Conservation (phyloP, 2,113 vertebrate genomes). For the Alectura lathami region DNA sequence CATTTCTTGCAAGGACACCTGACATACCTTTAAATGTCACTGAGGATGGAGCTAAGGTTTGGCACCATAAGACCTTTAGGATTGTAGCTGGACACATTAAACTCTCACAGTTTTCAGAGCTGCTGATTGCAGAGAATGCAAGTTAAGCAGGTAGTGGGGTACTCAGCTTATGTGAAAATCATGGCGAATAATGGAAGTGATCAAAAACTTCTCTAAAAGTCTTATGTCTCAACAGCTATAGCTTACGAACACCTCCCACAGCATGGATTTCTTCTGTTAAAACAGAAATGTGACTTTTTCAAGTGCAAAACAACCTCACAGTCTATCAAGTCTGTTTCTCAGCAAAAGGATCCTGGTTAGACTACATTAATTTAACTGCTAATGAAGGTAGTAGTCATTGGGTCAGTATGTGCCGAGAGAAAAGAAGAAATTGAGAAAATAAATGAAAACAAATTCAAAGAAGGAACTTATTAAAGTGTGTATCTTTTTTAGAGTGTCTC, state of each 20-base stretch:
- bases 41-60: neutral
- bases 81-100: neutral
- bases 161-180: neutral
- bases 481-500: neutral
- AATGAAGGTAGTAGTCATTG: neutral
- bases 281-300: neutral
- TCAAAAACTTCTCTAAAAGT: neutral
- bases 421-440: neutral
- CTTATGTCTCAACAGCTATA: neutral
- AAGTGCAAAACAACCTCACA: neutral
- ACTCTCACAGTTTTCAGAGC: neutral
- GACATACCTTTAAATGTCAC: neutral
- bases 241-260: neutral
- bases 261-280: neutral
- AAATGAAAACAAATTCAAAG: conserved; percentile 23
- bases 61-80: neutral
- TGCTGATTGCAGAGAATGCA: neutral
- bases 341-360: neutral
- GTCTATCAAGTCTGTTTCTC: neutral
- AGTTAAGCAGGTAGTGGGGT: rapidly evolving
- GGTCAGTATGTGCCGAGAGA: neutral
- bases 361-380: neutral
- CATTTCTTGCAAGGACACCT: neutral
- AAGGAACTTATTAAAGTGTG: conserved; percentile 6
- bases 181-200: neutral